Evolutionary conservation across 1,140 invertebrate species (phyloP).

Genomic region (Ctenoplectra terminalis): DNA sequence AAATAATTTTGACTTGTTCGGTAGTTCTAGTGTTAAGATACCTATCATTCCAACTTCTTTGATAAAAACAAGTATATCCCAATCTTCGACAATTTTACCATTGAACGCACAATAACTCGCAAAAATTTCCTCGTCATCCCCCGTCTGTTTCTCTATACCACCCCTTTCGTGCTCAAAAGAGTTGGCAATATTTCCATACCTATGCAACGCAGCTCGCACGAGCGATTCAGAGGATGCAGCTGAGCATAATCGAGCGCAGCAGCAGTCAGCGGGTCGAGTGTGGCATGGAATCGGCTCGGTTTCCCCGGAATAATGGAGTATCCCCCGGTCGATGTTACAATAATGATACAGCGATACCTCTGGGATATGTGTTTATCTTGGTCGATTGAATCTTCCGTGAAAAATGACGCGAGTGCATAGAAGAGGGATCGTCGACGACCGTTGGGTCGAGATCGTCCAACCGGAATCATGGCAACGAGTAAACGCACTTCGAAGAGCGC

Average conservation of each 20-base stretch:
- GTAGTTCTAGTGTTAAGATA: no score
- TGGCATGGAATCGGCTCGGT: not conserved
- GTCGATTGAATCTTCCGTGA: constrained; percentile 52
- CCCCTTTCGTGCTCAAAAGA: not conserved
- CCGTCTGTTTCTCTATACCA: no score
- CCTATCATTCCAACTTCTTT: no score
- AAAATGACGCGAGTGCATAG: constrained; percentile 35
- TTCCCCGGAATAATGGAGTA: constrained; percentile 58
- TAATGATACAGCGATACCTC: constrained; percentile 58
- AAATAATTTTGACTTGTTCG: no score
- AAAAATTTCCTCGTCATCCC: not conserved
- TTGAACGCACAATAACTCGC: not conserved
- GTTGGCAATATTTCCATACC: not conserved
- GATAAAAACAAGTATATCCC: no score
- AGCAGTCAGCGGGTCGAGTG: not conserved
- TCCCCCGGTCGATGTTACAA: constrained; percentile 48
- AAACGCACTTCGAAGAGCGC: constrained; percentile 21
- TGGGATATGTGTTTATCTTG: constrained; percentile 51
- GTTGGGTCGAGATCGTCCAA: no score
- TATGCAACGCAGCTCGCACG: not conserved
- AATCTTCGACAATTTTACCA: accelerated
- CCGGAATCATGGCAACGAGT: constrained; percentile 22
- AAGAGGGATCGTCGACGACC: no score
- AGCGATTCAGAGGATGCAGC: not conserved
- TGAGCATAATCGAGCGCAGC: not conserved